Evolutionary conservation across 2,797 vertebrate genomes (phyloP).

Genomic region (Xenops minutus): DNA sequence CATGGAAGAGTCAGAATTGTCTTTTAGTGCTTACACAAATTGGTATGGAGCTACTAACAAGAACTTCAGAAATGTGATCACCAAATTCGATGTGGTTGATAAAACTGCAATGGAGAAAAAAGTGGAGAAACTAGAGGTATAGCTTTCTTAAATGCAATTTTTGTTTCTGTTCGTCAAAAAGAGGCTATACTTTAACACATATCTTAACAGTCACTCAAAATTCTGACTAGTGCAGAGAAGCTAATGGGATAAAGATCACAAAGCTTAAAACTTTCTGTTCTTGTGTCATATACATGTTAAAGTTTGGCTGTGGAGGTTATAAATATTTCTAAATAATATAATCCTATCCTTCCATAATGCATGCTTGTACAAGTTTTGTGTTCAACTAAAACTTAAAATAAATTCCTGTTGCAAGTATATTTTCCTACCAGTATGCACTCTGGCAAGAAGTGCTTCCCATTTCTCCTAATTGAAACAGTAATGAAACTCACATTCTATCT

Average conservation of each 20-base stretch:
- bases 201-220: not conserved
- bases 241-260: not conserved
- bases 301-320: not conserved
- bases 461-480: not conserved
- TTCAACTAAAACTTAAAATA: not conserved
- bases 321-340: not conserved
- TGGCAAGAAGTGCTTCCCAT: not conserved
- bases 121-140: conserved; percentile 92
- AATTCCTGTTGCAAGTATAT: not conserved
- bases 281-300: not conserved
- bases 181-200: not conserved
- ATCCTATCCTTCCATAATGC: not conserved
- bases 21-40: conserved; percentile 84
- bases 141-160: not conserved
- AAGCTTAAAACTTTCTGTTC: not conserved
- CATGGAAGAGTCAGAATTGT: conserved; percentile 86
- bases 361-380: not conserved
- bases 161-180: not conserved
- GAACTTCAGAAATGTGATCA: conserved; percentile 80
- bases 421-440: not conserved
- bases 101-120: conserved; percentile 86
- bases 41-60: conserved; percentile 86
- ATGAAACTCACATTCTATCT: not conserved
- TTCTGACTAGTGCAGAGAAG: not conserved
- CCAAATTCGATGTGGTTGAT: conserved; percentile 82